Percentiles rank a stretch among this genome's conserved stretches.
These are phyloP conservation scores for Trilocha varians DNA, from an alignment of 2,888 invertebrate genomes.

Conservation along the genomic window DNA sequence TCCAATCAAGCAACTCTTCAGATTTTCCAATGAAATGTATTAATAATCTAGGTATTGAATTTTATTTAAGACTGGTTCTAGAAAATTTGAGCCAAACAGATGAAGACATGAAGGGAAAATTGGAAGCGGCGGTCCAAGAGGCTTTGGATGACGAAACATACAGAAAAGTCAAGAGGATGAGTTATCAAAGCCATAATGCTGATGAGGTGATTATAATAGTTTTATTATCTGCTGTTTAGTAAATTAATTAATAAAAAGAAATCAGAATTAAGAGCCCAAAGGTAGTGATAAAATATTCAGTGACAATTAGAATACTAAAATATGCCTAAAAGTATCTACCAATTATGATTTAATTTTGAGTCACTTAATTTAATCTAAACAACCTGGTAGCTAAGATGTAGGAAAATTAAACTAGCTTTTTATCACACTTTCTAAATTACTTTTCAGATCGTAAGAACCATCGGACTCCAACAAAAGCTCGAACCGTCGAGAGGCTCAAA, in stretches of 20 bases:
- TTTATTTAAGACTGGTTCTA: slow-evolving; percentile 57
- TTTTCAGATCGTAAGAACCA: slow-evolving; percentile 45
- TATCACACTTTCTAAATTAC: slow-evolving; percentile 2
- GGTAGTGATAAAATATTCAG: too few relatives aligned
- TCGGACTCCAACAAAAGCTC: slow-evolving; percentile 48
- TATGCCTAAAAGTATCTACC: too few relatives aligned
- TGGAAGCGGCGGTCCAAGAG: slow-evolving; percentile 79
- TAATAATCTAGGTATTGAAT: background rate
- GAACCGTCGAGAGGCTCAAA: slow-evolving; percentile 39
- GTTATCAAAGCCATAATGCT: slow-evolving; percentile 79
- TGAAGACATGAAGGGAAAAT: slow-evolving; percentile 71
- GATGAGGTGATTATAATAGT: slow-evolving; percentile 69
- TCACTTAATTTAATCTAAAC: too few relatives aligned
- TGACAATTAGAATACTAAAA: too few relatives aligned
- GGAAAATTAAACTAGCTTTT: too few relatives aligned
- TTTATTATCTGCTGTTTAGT: background rate
- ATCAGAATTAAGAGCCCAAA: too few relatives aligned
- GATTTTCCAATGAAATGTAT: background rate
- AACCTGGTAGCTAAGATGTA: too few relatives aligned
- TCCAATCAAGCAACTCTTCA: background rate
- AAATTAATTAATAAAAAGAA: too few relatives aligned
- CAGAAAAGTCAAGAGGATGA: slow-evolving; percentile 80
- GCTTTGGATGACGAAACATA: slow-evolving; percentile 80
- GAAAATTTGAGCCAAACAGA: slow-evolving; percentile 57
- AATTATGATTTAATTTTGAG: too few relatives aligned